These are phyloP conservation scores for Brachionus angularis DNA, from an alignment of 1,140 invertebrate genomes.

Conservation along the genomic window DNA sequence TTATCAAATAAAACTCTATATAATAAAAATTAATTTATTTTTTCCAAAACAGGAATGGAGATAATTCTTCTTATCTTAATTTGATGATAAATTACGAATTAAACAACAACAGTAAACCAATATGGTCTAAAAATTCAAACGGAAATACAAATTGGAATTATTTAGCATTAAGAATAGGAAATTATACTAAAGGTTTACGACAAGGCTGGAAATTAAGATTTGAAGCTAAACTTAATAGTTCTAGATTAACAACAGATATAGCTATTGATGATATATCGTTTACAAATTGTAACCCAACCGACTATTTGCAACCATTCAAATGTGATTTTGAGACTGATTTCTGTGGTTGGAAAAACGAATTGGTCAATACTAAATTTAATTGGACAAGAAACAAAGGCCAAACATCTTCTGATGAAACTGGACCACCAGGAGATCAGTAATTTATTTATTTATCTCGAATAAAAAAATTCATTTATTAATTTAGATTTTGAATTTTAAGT, in stretches of 20 bases:
- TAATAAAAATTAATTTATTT: no score
- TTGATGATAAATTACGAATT: no score
- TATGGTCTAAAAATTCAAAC: neutral
- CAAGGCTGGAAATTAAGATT: conserved; percentile 18
- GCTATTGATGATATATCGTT: conserved; percentile 39
- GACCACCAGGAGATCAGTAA: conserved; percentile 38
- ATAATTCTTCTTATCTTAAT: neutral
- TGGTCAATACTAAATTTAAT: conserved; percentile 45
- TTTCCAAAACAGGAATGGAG: no score
- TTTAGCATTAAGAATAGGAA: conserved; percentile 13
- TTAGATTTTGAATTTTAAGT: neutral
- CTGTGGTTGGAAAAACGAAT: conserved; percentile 51
- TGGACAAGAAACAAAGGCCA: conserved; percentile 38
- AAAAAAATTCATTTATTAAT: neutral
- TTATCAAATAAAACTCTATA: no score
- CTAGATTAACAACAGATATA: neutral
- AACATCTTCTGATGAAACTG: conserved; percentile 6
- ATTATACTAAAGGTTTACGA: neutral
- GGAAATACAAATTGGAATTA: conserved; percentile 2
- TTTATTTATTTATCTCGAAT: neutral
- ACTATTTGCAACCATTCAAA: conserved; percentile 18
- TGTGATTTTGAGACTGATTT: conserved; percentile 52
- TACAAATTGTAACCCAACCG: conserved; percentile 19
- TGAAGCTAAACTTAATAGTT: neutral
- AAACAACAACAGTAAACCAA: neutral